phyloP scores from a whole-genome alignment of 2,797 vertebrate species.

The Enteromius treurensis region DNA sequence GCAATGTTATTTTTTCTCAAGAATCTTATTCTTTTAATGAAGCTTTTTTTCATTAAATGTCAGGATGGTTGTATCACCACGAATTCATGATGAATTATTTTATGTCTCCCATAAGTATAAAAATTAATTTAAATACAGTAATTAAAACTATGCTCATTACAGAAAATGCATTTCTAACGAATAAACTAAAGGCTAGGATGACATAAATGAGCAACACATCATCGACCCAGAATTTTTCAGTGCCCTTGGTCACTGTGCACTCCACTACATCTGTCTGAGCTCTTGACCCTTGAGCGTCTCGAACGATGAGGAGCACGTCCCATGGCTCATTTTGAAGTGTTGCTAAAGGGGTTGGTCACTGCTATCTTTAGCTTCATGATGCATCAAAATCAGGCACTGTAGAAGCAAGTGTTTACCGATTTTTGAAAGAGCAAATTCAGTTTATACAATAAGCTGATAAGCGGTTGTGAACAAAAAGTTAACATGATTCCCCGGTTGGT shows the following conservation, averaged over 20 bases:
- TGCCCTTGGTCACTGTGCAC: background rate
- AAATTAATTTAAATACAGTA: background rate
- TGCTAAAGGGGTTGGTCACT: slow-evolving; percentile 20
- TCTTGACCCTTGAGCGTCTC: background rate
- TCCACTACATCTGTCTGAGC: slow-evolving; percentile 23
- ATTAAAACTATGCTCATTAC: background rate
- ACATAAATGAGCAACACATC: background rate
- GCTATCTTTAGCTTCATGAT: slow-evolving; percentile 6
- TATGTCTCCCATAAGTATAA: background rate
- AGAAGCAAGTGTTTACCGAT: background rate
- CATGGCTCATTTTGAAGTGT: slow-evolving; percentile 13
- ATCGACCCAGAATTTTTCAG: background rate
- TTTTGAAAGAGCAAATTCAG: background rate
- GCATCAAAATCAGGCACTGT: background rate
- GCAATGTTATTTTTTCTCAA: too few species aligned
- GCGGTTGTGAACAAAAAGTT: background rate
- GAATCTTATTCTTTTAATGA: background rate
- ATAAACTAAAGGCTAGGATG: background rate
- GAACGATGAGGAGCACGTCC: slow-evolving; percentile 14
- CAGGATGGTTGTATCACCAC: background rate
- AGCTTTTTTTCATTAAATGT: background rate
- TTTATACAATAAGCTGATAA: background rate
- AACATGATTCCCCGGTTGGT: background rate
- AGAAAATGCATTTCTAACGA: background rate
- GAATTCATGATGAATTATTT: background rate